Conservation (phyloP, 30 jellyfish, hydroid and myxozoan species). For the Aurelia coerulea region DNA sequence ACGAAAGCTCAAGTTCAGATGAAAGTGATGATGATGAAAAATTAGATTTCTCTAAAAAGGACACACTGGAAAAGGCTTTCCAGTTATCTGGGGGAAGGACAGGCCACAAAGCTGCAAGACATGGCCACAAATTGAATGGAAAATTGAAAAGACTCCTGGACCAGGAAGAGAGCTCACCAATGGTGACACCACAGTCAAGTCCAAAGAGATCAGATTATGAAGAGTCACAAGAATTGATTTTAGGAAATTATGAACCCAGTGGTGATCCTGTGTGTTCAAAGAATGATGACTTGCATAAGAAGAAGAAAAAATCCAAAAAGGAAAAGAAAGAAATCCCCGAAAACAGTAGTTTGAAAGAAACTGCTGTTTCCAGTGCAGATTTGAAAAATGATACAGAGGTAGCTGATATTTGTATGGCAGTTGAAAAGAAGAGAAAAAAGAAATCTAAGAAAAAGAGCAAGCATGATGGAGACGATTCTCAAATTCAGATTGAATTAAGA, state of each 20-base stretch:
- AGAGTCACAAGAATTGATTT: not conserved
- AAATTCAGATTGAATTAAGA: not conserved
- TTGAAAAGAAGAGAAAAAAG: not conserved
- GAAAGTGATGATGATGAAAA: constrained; percentile 32
- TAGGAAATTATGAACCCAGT: not conserved
- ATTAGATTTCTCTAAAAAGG: constrained; percentile 59
- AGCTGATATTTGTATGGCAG: not conserved
- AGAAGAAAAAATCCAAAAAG: too few species aligned
- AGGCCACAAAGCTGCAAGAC: constrained; percentile 98
- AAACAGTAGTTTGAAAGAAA: too few species aligned
- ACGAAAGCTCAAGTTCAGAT: constrained; percentile 9
- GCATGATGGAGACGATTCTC: not conserved
- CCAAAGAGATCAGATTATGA: constrained; percentile 13
- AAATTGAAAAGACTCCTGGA: constrained; percentile 88
- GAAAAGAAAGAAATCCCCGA: too few species aligned
- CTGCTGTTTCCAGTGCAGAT: too few species aligned
- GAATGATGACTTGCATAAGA: too few species aligned
- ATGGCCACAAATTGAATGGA: constrained; percentile 89
- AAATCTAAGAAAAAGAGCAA: not conserved
- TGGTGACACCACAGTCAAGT: constrained; percentile 13
- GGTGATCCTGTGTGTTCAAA: too few species aligned
- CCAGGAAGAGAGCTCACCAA: constrained; percentile 57
- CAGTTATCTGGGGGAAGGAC: constrained; percentile 88
- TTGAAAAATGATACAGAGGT: not conserved
- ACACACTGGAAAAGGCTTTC: constrained; percentile 83